Evolutionary conservation across 1,140 invertebrate genomes (phyloP), one percentile per base, ranked within the genome.

Genomic region (Diorhabda sublineata): DNA sequence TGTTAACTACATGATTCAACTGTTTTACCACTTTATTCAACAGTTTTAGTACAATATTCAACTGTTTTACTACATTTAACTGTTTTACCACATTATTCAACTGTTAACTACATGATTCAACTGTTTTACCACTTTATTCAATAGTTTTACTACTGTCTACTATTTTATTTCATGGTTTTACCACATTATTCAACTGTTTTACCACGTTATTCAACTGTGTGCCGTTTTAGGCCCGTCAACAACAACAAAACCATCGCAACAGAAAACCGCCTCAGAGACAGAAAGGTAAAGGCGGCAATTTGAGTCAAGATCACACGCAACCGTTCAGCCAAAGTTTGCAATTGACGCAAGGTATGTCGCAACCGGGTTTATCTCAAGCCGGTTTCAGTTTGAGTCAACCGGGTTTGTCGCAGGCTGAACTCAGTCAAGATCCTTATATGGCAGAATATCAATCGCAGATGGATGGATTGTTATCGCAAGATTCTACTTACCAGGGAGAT

Each of bases 391-490:
- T 88, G 1, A 88, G 86, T 0, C 87, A 88, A 68, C 85, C 86
- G 1, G 89, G 89, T 9, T 78, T 91, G n/a, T 90, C 89, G 42
- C 92, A 94, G 79, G 88, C 91, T 0, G 92, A 94, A 77, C 83
- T 94, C 45, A 93, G 91, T 59, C 92, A 97, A 85, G 95, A 98
- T 82, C 93, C 91, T 43, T 91, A 92, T 76, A 87, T 92, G 69
- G 92, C 92, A 71, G 94, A 96, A 72, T 94, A 95, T 80, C 94
- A 95, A 76, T 97, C 94, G 44, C 95, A 97, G 82, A 93, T 95
- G 84, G 96, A 98, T 79, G 94, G 93, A 58, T 86, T 98, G 69
- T 83, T 98, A 72, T 98, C 95, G 3, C 95, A 98, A 83, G 96
- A 98, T 83, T 96, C 94, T 5, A 94, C 92, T 70, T 97, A 96